Conservation (phyloP, 2,888 invertebrate species). For the Steinernema scapterisci region DNA sequence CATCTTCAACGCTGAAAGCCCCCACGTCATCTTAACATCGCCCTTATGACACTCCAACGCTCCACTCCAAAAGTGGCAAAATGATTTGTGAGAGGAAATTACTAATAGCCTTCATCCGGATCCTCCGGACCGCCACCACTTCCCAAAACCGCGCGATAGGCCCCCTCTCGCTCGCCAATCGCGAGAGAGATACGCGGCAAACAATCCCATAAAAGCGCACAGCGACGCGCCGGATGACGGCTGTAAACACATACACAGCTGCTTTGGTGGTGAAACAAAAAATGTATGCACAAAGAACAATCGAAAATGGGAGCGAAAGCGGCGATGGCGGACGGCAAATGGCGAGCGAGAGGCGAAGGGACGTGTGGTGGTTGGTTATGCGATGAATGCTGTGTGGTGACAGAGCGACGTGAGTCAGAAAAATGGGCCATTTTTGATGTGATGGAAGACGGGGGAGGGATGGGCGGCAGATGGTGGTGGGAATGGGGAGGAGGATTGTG, state of each 20-base stretch:
- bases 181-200: not conserved
- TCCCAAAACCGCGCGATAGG: too few relatives aligned
- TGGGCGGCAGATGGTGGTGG: too few relatives aligned
- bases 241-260: conserved; percentile 22
- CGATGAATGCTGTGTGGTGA: too few relatives aligned
- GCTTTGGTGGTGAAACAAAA: not conserved
- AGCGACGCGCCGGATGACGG: conserved; percentile 14
- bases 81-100: conserved; percentile 15
- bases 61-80: not conserved
- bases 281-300: conserved; percentile 16
- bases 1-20: too few relatives aligned
- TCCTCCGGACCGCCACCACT: not conserved
- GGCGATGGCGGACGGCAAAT: not conserved
- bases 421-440: too few relatives aligned
- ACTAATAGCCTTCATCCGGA: not conserved
- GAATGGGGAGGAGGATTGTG: too few relatives aligned
- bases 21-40: too few relatives aligned
- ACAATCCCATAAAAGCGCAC: conserved; percentile 30
- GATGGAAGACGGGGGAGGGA: too few relatives aligned
- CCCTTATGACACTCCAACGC: too few relatives aligned
- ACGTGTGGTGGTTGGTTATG: too few relatives aligned
- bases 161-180: too few relatives aligned
- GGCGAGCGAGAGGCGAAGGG: not conserved
- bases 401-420: not conserved
- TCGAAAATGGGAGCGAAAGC: not conserved